phyloP scores from a whole-genome alignment of 2,888 invertebrate genomes.

The Seira sanloemensis region DNA sequence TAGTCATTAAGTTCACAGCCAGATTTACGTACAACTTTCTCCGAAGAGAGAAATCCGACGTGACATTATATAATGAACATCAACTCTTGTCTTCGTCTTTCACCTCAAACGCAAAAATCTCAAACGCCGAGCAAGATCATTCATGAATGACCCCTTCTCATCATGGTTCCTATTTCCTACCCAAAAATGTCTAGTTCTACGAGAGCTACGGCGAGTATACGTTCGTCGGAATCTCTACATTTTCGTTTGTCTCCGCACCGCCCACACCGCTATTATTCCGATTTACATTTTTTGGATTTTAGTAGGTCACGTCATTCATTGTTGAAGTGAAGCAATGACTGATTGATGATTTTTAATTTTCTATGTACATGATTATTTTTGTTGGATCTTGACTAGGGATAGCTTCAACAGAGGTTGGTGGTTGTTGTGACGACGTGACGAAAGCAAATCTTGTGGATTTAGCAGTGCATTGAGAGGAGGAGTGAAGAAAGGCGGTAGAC shows the following conservation, averaged over 20 bases:
- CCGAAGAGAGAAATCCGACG: not conserved
- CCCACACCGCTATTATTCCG: not conserved
- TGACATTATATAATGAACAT: not conserved
- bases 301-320: too few relatives aligned
- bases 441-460: conserved; percentile 25
- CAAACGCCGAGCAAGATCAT: not conserved
- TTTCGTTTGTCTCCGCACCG: not conserved
- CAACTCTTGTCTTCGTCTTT: not conserved
- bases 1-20: too few relatives aligned
- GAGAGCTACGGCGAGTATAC: not conserved
- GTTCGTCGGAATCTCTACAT: not conserved
- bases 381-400: not conserved
- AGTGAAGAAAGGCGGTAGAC: conserved; percentile 69
- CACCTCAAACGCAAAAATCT: not conserved
- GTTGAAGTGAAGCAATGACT: not conserved
- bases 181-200: not conserved
- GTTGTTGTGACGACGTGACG: too few relatives aligned
- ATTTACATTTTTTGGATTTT: not conserved
- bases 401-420: not conserved
- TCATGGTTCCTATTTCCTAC: not conserved
- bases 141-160: too few relatives aligned
- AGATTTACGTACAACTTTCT: too few relatives aligned
- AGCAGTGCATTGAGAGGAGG: conserved; percentile 71
- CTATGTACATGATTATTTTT: not conserved
- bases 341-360: not conserved